Conservation (phyloP, 2,888 invertebrate genomes). For the Cheilosia impressa region DNA sequence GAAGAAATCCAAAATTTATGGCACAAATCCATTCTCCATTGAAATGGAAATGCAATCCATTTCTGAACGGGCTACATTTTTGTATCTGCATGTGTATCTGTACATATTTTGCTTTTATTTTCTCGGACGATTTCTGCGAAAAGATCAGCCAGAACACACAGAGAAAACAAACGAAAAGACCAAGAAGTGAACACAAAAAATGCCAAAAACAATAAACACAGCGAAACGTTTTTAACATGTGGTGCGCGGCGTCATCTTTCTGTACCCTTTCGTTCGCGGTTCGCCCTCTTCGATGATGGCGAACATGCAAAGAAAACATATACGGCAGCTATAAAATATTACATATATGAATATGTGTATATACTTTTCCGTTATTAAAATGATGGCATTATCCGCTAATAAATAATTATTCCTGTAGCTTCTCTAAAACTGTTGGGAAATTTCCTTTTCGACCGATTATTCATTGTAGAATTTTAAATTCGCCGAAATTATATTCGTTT, state of each 20-base stretch:
- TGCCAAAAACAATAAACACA: conserved; percentile 27
- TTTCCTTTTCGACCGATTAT: too few relatives aligned
- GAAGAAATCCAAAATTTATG: conserved; percentile 50
- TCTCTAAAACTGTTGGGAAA: too few relatives aligned
- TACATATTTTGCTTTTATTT: neutral
- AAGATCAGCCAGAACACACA: neutral
- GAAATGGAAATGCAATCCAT: conserved; percentile 37
- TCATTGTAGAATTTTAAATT: too few relatives aligned
- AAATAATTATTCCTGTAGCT: too few relatives aligned
- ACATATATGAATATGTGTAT: too few relatives aligned
- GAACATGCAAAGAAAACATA: neutral
- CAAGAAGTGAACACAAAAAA: conserved; percentile 1
- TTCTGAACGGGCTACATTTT: neutral
- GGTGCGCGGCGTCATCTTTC: neutral
- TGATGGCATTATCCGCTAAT: too few relatives aligned
- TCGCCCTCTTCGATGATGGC: neutral
- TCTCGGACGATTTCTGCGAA: conserved; percentile 3
- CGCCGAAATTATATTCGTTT: too few relatives aligned
- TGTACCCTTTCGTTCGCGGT: neutral
- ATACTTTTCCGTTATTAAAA: too few relatives aligned
- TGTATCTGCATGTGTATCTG: neutral
- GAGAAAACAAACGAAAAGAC: neutral
- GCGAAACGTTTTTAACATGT: conserved; percentile 20
- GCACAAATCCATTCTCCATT: conserved; percentile 34
- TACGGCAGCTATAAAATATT: neutral